Evolutionary conservation across 64 coral and sea anemone species (phyloP).

Genomic region (Stylophora pistillata): DNA sequence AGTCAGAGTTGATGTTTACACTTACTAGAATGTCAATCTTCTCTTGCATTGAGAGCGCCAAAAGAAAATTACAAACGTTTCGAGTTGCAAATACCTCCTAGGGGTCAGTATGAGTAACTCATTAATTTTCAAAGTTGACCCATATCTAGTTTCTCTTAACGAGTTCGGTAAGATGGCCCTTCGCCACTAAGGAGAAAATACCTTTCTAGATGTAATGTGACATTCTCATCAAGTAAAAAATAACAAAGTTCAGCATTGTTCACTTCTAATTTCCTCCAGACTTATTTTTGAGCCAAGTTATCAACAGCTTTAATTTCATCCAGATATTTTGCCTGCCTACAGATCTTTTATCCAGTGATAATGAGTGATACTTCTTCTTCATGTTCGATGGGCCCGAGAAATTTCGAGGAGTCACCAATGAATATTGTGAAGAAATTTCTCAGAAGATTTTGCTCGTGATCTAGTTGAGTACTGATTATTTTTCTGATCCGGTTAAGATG

Average conservation of each 20-base stretch:
- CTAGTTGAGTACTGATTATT: no score
- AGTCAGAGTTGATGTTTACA: constrained; percentile 37
- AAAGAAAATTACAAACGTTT: background rate
- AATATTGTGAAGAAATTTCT: no score
- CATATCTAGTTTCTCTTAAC: background rate
- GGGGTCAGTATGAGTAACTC: background rate
- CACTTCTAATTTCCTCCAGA: background rate
- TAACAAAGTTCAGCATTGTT: background rate
- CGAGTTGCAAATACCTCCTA: background rate
- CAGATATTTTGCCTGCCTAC: background rate
- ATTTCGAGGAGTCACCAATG: no score
- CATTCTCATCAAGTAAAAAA: background rate
- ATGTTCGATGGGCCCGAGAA: no score
- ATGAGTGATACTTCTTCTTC: background rate
- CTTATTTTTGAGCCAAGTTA: background rate
- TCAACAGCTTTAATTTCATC: background rate
- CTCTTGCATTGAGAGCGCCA: background rate
- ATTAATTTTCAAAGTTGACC: background rate
- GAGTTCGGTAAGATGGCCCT: background rate
- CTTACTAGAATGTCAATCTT: constrained; percentile 43
- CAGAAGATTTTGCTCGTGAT: background rate
- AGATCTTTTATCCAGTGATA: background rate
- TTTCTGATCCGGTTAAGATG: background rate
- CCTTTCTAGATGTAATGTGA: background rate
- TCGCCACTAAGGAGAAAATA: background rate